Percentiles rank a stretch among this genome's conserved stretches.
Evolutionary conservation across 2,888 invertebrate genomes (phyloP).

Genomic region (Drosophila differens): DNA sequence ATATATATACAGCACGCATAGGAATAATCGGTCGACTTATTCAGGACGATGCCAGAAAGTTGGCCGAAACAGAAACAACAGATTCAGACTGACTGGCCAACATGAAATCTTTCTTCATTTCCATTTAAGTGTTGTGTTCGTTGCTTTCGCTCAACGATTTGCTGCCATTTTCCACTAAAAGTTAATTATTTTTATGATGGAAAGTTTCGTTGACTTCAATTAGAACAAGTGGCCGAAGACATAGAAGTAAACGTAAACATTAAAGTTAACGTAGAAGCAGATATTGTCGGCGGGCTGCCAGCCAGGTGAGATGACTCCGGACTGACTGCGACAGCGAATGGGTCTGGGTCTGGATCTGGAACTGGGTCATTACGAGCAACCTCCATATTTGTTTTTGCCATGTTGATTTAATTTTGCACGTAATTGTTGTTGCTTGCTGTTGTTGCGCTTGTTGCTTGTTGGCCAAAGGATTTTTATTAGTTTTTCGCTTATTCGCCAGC

Average conservation of each 20-base stretch:
- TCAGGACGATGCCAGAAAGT: not conserved
- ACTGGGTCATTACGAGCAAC: constrained; percentile 47
- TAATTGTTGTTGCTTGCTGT: constrained; percentile 32
- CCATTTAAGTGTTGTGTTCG: constrained; percentile 4
- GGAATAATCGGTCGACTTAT: not conserved
- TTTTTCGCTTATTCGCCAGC: constrained; percentile 78
- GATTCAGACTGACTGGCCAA: not conserved
- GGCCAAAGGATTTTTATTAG: constrained; percentile 81
- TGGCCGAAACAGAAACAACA: not conserved
- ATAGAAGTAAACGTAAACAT: not conserved
- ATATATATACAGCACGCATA: not conserved
- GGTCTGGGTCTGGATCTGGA: constrained; percentile 2
- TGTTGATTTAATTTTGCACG: constrained; percentile 11
- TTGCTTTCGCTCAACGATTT: constrained; percentile 18
- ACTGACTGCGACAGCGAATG: not conserved
- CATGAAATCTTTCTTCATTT: constrained; percentile 34
- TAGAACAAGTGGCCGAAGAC: constrained; percentile 61
- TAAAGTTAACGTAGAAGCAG: constrained; percentile 9
- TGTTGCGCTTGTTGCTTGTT: constrained; percentile 28
- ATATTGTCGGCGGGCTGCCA: constrained; percentile 9
- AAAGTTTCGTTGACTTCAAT: constrained; percentile 76
- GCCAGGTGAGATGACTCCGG: constrained; percentile 36
- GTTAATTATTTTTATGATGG: constrained; percentile 76
- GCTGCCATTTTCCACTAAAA: constrained; percentile 56
- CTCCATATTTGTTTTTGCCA: constrained; percentile 33